A percentile compares a stretch with the other conserved stretches of the same genome.
phyloP scores from a whole-genome alignment of 2,888 invertebrate genomes.

The Theretra japonica region DNA sequence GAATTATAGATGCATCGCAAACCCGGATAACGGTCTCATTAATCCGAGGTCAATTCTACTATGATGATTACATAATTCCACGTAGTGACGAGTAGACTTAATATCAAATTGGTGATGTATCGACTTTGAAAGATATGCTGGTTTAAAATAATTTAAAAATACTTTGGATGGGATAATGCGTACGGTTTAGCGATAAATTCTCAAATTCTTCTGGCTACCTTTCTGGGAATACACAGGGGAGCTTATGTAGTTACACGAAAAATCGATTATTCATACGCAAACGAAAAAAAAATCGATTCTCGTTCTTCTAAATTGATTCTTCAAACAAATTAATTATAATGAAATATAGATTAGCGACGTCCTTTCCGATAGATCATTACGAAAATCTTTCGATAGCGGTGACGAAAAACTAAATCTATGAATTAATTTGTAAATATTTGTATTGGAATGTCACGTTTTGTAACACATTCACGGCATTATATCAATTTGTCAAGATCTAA shows the following conservation, averaged over 20 bases:
- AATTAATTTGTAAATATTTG: slow-evolving; percentile 9
- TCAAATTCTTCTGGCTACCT: no score
- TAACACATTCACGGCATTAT: background rate
- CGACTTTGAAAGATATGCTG: no score
- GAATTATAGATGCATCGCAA: slow-evolving; percentile 1
- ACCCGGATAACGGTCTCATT: slow-evolving; percentile 9
- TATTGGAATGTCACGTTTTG: background rate
- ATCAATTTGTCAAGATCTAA: background rate
- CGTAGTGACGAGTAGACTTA: no score
- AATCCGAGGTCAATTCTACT: slow-evolving; percentile 28
- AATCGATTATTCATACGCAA: no score
- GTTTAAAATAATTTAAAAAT: no score
- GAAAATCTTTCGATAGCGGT: background rate
- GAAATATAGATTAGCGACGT: background rate
- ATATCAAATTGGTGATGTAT: no score
- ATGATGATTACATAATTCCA: background rate
- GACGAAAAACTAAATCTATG: background rate
- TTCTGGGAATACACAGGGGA: no score
- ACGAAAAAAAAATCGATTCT: background rate
- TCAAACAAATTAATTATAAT: background rate
- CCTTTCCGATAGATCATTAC: background rate
- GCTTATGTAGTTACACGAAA: no score
- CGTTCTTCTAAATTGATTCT: background rate
- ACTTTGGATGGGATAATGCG: no score
- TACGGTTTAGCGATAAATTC: no score